Conservation (phyloP, 2,113 vertebrate species). For the Centrocercus urophasianus region DNA sequence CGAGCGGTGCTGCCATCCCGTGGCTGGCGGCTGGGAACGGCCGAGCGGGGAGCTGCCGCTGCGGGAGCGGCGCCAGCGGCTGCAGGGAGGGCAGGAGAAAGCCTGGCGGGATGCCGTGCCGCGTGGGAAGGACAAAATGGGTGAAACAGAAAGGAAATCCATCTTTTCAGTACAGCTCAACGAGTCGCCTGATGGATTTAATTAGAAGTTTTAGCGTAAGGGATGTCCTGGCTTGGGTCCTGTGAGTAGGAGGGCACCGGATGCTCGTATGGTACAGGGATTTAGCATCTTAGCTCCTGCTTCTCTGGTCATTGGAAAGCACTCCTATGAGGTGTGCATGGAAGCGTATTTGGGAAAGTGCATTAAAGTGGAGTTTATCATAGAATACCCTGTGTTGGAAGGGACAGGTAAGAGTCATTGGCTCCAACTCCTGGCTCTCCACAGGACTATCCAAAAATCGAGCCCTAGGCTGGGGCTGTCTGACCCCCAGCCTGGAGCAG, state of each 20-base stretch:
- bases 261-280: no score
- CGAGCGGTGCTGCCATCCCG: slow-evolving; percentile 13
- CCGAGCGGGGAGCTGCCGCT: neutral
- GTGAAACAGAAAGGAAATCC: neutral
- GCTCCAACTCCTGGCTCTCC: no score
- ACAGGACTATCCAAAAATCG: no score
- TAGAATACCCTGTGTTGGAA: no score
- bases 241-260: rapidly evolving
- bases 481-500: neutral
- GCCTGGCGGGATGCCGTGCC: neutral
- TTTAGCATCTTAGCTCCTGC: neutral
- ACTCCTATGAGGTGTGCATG: rapidly evolving
- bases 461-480: no score
- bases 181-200: neutral
- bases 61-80: no score
- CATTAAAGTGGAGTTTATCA: neutral
- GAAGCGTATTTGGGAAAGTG: rapidly evolving
- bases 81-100: neutral
- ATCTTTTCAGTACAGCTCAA: neutral
- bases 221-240: neutral
- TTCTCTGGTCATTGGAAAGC: neutral
- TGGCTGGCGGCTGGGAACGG: neutral
- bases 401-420: no score
- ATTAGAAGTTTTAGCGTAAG: neutral
- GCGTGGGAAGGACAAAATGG: rapidly evolving